Conservation (phyloP, 2,797 vertebrate genomes). For the Odontamblyopus lacepedii region DNA sequence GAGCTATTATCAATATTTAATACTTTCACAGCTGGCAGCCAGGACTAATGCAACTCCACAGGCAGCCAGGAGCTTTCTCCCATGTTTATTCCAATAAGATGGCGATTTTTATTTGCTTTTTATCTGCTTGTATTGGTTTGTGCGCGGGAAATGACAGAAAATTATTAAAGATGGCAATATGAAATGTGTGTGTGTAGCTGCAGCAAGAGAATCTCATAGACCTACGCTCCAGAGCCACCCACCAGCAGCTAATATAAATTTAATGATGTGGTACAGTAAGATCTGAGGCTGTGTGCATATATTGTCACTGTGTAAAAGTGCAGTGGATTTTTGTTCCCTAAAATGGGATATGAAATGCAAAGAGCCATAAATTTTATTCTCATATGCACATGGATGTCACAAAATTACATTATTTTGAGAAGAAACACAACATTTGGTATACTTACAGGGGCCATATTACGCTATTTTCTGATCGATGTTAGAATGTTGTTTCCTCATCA, state of each 20-base stretch:
- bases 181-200: constrained; percentile 38
- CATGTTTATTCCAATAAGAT: constrained; percentile 36
- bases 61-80: constrained; percentile 27
- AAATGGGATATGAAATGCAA: not conserved
- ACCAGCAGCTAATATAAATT: constrained; percentile 36
- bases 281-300: constrained; percentile 10
- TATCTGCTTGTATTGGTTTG: constrained; percentile 37
- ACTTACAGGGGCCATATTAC: no score
- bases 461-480: no score
- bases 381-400: no score
- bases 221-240: constrained; percentile 31
- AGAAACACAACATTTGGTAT: no score
- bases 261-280: constrained; percentile 16
- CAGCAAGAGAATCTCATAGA: constrained; percentile 26
- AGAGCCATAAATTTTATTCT: not conserved
- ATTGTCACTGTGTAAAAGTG: not conserved
- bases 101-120: constrained; percentile 35
- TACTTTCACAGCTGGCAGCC: constrained; percentile 52
- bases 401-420: no score
- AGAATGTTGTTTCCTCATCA: no score
- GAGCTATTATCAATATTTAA: constrained; percentile 67
- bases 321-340: constrained; percentile 3
- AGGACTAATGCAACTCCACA: constrained; percentile 41
- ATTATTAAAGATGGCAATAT: constrained; percentile 29
- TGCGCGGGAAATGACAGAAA: constrained; percentile 26